Conservation (phyloP, 2,797 vertebrate genomes). For the Siniperca undulata region DNA sequence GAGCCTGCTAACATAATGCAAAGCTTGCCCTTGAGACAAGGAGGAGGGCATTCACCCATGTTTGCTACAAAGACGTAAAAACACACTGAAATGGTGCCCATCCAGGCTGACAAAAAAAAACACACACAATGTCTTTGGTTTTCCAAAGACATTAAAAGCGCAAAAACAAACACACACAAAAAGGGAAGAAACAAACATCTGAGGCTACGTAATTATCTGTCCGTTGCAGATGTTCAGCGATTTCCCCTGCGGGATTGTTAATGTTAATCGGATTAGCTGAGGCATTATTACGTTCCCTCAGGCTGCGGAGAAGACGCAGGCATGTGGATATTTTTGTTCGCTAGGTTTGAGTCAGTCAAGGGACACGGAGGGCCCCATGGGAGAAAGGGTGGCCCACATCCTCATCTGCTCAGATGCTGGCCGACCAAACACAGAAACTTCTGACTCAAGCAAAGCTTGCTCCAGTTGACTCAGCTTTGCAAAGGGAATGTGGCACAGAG, state of each 20-base stretch:
- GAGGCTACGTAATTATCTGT: conserved; percentile 84
- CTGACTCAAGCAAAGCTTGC: conserved; percentile 34
- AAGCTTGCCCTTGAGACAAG: conserved; percentile 49
- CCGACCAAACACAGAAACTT: conserved; percentile 42
- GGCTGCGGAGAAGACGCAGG: conserved; percentile 69
- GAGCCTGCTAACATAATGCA: conserved; percentile 42
- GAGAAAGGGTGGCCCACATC: conserved; percentile 58
- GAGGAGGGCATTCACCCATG: conserved; percentile 46
- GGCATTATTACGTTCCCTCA: conserved; percentile 82
- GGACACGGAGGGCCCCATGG: conserved; percentile 56
- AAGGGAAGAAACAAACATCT: conserved; percentile 77
- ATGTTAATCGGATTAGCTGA: conserved; percentile 87
- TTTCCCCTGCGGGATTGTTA: conserved; percentile 83
- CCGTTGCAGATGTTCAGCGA: conserved; percentile 83
- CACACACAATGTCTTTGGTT: conserved; percentile 36
- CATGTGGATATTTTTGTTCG: conserved; percentile 76
- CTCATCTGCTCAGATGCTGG: conserved; percentile 37
- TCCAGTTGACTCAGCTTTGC: conserved; percentile 49
- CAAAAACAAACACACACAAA: conserved; percentile 47
- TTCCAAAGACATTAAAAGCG: conserved; percentile 64
- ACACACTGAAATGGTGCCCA: conserved; percentile 41
- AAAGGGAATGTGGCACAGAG: conserved; percentile 20
- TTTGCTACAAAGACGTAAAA: conserved; percentile 49
- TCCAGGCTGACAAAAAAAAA: conserved; percentile 28
- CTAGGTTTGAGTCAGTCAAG: conserved; percentile 75